Evolutionary conservation across 2,888 invertebrate genomes (phyloP).

Genomic region (Drosophila leonis): DNA sequence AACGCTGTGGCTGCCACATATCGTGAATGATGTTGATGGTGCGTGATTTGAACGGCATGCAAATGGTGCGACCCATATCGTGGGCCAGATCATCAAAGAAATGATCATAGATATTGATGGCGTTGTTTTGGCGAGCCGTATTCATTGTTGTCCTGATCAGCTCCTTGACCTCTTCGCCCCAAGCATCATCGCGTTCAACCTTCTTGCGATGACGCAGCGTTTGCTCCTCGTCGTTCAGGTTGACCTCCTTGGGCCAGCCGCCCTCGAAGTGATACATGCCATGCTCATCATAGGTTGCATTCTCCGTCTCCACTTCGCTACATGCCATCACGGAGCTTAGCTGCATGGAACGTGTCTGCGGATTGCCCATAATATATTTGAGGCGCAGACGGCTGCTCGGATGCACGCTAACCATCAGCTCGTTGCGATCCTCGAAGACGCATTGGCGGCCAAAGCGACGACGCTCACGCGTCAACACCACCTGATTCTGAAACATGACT

Average conservation of each 20-base stretch:
- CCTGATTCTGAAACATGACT: slow-evolving; percentile 70
- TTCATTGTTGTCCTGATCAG: slow-evolving; percentile 60
- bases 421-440: slow-evolving; percentile 89
- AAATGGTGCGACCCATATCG: slow-evolving; percentile 85
- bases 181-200: slow-evolving; percentile 92
- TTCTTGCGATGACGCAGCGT: slow-evolving; percentile 91
- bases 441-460: slow-evolving; percentile 91
- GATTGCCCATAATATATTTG: slow-evolving; percentile 87
- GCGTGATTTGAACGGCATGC: slow-evolving; percentile 87
- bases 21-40: slow-evolving; percentile 90
- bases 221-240: slow-evolving; percentile 89
- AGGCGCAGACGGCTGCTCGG: slow-evolving; percentile 86
- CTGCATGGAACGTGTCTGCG: slow-evolving; percentile 88
- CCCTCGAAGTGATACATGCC: slow-evolving; percentile 92
- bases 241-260: slow-evolving; percentile 93
- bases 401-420: slow-evolving; percentile 88
- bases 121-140: slow-evolving; percentile 89
- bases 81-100: slow-evolving; percentile 88
- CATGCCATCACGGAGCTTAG: slow-evolving; percentile 86
- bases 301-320: slow-evolving; percentile 81
- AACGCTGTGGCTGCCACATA: slow-evolving; percentile 84
- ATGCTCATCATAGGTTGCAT: slow-evolving; percentile 80
- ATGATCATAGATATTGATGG: slow-evolving; percentile 92
- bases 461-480: slow-evolving; percentile 86
- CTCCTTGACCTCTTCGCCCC: slow-evolving; percentile 87